A percentile compares a stretch with the other conserved stretches of the same genome.
Conservation (phyloP, 2,888 invertebrate species). For the Teleogryllus oceanicus region DNA sequence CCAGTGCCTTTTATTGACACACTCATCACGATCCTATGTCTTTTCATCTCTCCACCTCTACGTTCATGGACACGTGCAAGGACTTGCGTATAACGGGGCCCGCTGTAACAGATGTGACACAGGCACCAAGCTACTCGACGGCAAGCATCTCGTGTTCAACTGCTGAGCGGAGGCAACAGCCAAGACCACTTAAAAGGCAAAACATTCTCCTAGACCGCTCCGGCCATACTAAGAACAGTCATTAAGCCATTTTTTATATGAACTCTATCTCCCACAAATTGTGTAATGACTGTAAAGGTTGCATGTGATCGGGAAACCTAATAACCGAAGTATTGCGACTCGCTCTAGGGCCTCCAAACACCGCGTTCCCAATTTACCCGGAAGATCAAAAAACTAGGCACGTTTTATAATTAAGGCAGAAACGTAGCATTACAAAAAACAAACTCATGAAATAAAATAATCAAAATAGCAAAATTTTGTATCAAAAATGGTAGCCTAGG, state of each 20-base stretch:
- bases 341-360: not conserved
- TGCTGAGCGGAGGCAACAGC: too few species aligned
- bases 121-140: too few species aligned
- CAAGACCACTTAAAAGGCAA: conserved; percentile 5
- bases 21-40: not conserved
- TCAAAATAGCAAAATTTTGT: too few species aligned
- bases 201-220: not conserved
- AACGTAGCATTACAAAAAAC: too few species aligned
- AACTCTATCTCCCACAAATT: not conserved
- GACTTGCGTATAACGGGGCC: not conserved
- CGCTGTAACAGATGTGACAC: too few species aligned
- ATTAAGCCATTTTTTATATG: not conserved
- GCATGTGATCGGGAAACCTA: not conserved
- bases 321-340: not conserved
- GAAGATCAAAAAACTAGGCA: too few species aligned
- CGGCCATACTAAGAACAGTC: not conserved
- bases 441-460: too few species aligned
- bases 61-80: not conserved
- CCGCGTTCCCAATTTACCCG: not conserved
- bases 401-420: too few species aligned
- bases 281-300: not conserved
- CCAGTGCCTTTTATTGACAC: not conserved
- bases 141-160: too few species aligned
- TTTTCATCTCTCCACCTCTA: not conserved
- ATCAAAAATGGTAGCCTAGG: too few species aligned